Base-by-base conservation (phyloP, 2,797 vertebrate species). In the Hoplostethus atlanticus region DNA sequence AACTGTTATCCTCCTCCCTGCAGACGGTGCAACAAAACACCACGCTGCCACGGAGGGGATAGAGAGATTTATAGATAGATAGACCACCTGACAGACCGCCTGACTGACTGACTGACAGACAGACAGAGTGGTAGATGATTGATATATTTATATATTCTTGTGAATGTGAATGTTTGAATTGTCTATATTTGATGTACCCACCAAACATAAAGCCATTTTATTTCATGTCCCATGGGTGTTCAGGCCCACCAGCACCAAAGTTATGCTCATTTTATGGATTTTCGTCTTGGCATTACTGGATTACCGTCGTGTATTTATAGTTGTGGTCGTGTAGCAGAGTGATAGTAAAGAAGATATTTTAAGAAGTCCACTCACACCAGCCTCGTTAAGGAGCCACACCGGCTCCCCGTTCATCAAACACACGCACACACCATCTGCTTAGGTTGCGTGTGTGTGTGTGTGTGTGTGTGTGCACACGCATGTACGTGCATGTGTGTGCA, bases 361-460 rank as follows among this genome's bases (percentile, higher is more conserved):
- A 77, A 86, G 82, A 79, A 91, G 85, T 89, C 80, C 63, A 70
- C 84, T 88, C 85, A 87, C 84, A 86, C 76, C 81, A 68, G 47
- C 83, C 88, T 91, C 83, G 85, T 91, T 91, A 90, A 87, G 81
- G 77, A 90, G 80, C 73, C 76, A 69, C 84, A 86, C 88, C 84
- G 69, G 63, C 80, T 80, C 81, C 78, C 68, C 44, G 63, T 90
- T 91, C 87, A 86, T 91, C 88, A 90, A 85, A 89, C 87, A 86
- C 70, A 66, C 61, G 54, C 89, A 79, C 77, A 67, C 69, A 40
- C 89, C 90, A 91, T 90, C 90, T 92, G 89, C 80, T 90, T 68
- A 66, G 75, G 73, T 85, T 51, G 59, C 16, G 11, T 61, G 58
- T 83, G 71, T 70, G 81, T 76, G 80, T 30, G 68, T 61, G 64